phyloP scores from a whole-genome alignment of 2,113 vertebrate species.

The Lasiurus cinereus region DNA sequence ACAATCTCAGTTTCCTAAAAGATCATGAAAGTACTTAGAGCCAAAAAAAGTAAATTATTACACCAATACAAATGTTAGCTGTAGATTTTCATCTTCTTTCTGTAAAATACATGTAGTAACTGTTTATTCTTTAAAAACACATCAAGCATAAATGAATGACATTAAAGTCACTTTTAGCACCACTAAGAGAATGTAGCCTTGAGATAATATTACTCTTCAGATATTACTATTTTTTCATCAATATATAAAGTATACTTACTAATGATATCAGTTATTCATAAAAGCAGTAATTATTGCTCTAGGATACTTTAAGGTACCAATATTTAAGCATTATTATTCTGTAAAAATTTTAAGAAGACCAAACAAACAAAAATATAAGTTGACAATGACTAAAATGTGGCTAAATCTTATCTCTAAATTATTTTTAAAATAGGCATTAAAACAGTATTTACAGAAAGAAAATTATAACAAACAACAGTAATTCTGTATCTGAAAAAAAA shows the following conservation, averaged over 20 bases:
- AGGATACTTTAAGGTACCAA: not conserved
- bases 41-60: not conserved
- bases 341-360: constrained; percentile 7
- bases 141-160: not conserved
- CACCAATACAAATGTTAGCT: constrained; percentile 30
- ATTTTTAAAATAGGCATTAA: constrained; percentile 69
- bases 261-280: constrained; percentile 15
- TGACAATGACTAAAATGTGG: not conserved
- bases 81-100: not conserved
- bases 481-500: constrained; percentile 56
- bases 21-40: not conserved
- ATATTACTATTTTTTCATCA: not conserved
- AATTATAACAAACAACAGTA: constrained; percentile 74
- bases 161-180: not conserved
- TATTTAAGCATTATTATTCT: constrained; percentile 45
- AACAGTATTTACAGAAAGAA: constrained; percentile 77
- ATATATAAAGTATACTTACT: constrained; percentile 19
- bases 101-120: not conserved
- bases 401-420: not conserved
- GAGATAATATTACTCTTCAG: not conserved
- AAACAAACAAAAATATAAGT: constrained; percentile 36
- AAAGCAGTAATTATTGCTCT: not conserved
- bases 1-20: not conserved
- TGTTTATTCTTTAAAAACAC: not conserved
- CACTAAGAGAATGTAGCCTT: not conserved